Evolutionary conservation across 2,113 vertebrate genomes (phyloP).

Genomic region (Psilopogon haemacephalus): DNA sequence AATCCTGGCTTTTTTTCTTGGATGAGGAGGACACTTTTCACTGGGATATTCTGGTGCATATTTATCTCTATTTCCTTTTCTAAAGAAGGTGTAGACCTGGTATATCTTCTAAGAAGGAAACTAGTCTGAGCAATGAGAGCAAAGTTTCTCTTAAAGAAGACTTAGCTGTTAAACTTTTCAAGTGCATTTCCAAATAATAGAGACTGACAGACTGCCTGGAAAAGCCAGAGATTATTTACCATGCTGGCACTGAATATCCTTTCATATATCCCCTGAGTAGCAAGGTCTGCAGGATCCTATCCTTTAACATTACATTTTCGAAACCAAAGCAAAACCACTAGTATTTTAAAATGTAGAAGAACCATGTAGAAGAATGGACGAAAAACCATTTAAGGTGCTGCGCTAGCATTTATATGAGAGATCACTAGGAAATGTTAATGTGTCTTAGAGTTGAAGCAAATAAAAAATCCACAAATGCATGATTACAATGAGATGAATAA

Average conservation of each 20-base stretch:
- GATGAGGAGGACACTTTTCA: background rate
- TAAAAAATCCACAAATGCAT: background rate
- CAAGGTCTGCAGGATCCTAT: background rate
- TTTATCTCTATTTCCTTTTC: background rate
- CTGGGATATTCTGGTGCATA: background rate
- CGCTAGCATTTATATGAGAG: background rate
- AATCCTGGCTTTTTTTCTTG: background rate
- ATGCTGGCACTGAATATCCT: background rate
- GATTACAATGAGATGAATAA: background rate
- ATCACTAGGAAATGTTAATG: background rate
- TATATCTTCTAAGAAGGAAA: background rate
- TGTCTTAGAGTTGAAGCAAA: background rate
- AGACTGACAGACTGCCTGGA: background rate
- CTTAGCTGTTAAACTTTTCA: background rate
- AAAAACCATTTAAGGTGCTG: background rate
- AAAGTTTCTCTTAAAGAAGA: background rate
- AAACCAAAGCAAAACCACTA: background rate
- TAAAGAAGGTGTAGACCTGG: background rate
- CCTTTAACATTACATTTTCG: background rate
- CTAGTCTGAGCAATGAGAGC: background rate
- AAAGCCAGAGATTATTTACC: background rate
- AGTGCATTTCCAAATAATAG: background rate
- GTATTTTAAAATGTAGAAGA: background rate
- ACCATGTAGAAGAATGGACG: background rate
- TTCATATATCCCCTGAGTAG: background rate